phyloP scores from a whole-genome alignment of 2,797 vertebrate genomes.

The Oceanodroma leucorhoa region DNA sequence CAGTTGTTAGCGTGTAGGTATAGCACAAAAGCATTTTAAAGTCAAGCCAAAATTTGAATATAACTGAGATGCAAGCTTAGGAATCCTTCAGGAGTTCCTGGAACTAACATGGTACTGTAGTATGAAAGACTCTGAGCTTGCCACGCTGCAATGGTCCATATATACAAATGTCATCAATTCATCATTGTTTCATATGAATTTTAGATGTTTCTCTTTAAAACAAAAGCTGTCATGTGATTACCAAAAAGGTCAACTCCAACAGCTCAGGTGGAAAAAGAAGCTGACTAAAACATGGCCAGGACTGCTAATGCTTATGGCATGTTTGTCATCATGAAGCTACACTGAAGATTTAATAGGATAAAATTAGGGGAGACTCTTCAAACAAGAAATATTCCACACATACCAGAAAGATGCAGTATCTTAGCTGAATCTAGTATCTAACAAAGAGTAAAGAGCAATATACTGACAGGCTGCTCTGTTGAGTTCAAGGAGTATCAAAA shows the following conservation, averaged over 20 bases:
- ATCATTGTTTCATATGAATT: not conserved
- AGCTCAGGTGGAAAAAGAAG: not conserved
- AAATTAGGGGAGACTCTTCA: not conserved
- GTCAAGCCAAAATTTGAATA: not conserved
- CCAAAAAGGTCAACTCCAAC: not conserved
- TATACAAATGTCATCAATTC: not conserved
- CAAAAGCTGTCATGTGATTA: not conserved
- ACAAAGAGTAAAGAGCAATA: not conserved
- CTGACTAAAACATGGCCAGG: not conserved
- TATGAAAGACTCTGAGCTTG: not conserved
- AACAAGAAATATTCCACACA: not conserved
- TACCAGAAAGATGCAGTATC: not conserved
- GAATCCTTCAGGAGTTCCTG: not conserved
- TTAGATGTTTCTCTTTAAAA: not conserved
- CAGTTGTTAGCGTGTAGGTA: not conserved
- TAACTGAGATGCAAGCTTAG: not conserved
- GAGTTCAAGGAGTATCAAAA: not conserved
- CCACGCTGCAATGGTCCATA: not conserved
- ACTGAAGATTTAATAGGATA: not conserved
- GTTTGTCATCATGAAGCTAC: not conserved
- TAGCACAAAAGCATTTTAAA: not conserved
- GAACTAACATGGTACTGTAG: not conserved
- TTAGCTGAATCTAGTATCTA: not conserved
- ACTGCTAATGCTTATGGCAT: not conserved
- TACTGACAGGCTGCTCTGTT: not conserved